Conservation (phyloP, 2,113 vertebrate species). For the Boulengeromyrus knoepffleri region DNA sequence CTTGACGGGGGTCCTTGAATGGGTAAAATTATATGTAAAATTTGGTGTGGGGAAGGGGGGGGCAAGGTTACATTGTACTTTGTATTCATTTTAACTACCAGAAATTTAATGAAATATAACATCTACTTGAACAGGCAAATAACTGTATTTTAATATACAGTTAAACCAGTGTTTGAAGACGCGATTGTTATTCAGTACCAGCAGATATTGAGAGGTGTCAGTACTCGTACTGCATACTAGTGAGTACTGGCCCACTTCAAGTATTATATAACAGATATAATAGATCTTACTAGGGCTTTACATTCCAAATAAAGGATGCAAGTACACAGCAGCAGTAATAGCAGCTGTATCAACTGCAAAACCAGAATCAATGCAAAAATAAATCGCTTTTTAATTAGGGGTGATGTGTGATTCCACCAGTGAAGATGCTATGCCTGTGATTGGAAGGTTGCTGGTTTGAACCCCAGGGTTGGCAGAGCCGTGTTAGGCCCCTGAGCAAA, state of each 20-base stretch:
- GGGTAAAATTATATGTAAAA: background rate
- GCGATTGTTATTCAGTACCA: background rate
- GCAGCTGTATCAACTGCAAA: background rate
- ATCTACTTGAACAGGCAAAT: background rate
- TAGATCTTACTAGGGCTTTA: background rate
- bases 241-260: background rate
- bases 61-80: background rate
- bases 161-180: background rate
- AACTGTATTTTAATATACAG: background rate
- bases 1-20: background rate
- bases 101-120: background rate
- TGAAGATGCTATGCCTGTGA: background rate
- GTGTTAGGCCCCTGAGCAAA: background rate
- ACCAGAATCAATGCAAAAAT: background rate
- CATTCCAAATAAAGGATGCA: background rate
- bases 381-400: background rate
- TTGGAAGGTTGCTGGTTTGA: background rate
- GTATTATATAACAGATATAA: background rate
- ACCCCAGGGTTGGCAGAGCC: background rate
- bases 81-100: background rate
- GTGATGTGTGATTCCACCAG: background rate
- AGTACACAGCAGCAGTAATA: background rate
- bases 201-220: background rate
- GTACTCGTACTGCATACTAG: background rate
- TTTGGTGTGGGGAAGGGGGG: background rate